phyloP scores from a whole-genome alignment of 2,888 invertebrate species.

The Sarcophaga variegata region DNA sequence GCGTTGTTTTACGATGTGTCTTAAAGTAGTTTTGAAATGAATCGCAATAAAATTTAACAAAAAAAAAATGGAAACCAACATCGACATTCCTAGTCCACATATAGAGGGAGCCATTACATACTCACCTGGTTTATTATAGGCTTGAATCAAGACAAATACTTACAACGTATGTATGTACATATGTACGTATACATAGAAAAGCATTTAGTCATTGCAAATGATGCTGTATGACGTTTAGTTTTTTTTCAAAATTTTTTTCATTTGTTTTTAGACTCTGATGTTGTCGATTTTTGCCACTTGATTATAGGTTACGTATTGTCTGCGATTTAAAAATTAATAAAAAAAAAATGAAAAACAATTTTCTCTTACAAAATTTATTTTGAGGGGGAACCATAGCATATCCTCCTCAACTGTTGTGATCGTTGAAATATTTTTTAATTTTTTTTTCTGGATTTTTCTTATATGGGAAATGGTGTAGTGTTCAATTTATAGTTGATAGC shows the following conservation, averaged over 20 bases:
- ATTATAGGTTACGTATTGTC: constrained; percentile 68
- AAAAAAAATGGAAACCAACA: constrained; percentile 61
- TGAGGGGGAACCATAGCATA: too few species aligned
- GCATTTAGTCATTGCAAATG: constrained; percentile 27
- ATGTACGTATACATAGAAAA: not conserved
- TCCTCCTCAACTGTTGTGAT: not conserved
- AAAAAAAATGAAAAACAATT: too few species aligned
- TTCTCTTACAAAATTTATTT: too few species aligned
- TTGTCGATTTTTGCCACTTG: constrained; percentile 67
- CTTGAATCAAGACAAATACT: constrained; percentile 18
- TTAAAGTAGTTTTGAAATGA: not conserved
- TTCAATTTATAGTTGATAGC: not conserved
- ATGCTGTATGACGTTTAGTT: constrained; percentile 34
- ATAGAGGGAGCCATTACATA: constrained; percentile 44
- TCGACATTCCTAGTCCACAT: constrained; percentile 43
- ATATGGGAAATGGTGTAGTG: constrained; percentile 5
- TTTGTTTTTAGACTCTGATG: constrained; percentile 40
- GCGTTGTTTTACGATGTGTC: constrained; percentile 4
- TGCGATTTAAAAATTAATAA: not conserved
- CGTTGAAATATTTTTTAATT: not conserved
- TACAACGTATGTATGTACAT: not conserved
- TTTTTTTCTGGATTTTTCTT: not conserved
- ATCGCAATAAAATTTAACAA: constrained; percentile 13
- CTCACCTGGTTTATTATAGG: constrained; percentile 63
- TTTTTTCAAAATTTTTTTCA: not conserved